Evolutionary conservation across 2,797 vertebrate genomes (phyloP), one percentile per base, ranked within the genome.

Genomic region (Coendou prehensilis): DNA sequence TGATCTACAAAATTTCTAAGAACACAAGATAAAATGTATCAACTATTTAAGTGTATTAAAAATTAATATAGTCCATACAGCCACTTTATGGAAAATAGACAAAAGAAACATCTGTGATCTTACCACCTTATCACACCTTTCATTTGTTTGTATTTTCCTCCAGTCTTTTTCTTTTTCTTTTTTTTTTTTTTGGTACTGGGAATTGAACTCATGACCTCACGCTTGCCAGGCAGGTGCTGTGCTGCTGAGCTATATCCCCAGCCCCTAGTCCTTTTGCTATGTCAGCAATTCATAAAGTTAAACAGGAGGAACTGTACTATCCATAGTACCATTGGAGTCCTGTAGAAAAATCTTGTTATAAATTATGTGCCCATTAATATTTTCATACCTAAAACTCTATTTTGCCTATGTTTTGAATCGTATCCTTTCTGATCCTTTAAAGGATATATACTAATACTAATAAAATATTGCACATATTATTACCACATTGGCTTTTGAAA

Each of bases 1-100:
- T 91, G 78, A 20, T 96, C 50, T 96, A 89, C 52, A 37, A 18
- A 86, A 94, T 33, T 67, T 93, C 13, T 84, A 63, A 97, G 80
- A 91, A 90, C 41, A 54, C 69, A 90, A 93, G 63, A 41, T 83
- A 85, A 95, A 94, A 85, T 91, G 13, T 93, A 28, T 89, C 41
- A 96, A n/a, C 5, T 80, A 78, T 33, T 96, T 82, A 88, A 79
- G 20, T 81, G 87, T 85, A 82, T 6, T 89, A 88, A 90, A 92
- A 89, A 83, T 75, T 75, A 75, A 47, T 75, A 47, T 75, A 71
- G 69, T 41, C 78, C 10, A 28, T 47, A 30, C 20, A 95, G 23
- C 50, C 23, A 61, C 59, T 86, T 92, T 93, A 82, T 82, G 37
- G 82, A 76, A 83, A 95, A 63, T 33, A 79, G 33, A 87, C 54